Evolutionary conservation across 2,113 vertebrate genomes (phyloP).

Genomic region (Stigmatopora nigra): DNA sequence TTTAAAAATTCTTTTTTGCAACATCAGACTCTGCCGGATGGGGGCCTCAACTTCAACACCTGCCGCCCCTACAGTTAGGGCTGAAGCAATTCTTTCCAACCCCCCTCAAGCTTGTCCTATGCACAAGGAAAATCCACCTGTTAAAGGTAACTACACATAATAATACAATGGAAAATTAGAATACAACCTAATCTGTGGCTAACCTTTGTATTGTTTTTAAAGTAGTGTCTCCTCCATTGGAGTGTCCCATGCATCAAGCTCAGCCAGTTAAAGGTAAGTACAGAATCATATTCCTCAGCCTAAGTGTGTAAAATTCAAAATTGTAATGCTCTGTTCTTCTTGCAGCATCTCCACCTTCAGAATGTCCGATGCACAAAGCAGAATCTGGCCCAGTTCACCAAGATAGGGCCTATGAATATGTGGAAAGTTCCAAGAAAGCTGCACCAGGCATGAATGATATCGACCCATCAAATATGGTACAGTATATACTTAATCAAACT

Average conservation of each 20-base stretch:
- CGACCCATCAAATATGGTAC: constrained; percentile 90
- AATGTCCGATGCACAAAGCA: constrained; percentile 74
- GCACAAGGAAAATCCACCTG: constrained; percentile 65
- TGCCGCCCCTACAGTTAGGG: constrained; percentile 36
- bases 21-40: constrained; percentile 57
- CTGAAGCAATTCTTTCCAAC: constrained; percentile 29
- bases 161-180: not conserved
- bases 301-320: no score
- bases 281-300: no score
- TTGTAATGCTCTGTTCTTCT: not conserved
- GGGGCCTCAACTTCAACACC: constrained; percentile 70
- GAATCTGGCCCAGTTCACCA: constrained; percentile 71
- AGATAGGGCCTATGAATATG: constrained; percentile 74
- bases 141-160: constrained; percentile 39
- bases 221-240: constrained; percentile 53
- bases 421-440: constrained; percentile 79
- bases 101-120: constrained; percentile 72
- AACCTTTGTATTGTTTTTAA: not conserved
- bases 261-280: not conserved
- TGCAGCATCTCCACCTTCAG: constrained; percentile 55
- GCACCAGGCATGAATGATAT: constrained; percentile 60
- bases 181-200: not conserved
- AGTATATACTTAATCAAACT: not conserved
- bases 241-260: constrained; percentile 74
- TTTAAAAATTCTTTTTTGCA: not conserved